These are phyloP conservation scores for Trachymyrmex septentrionalis DNA, from an alignment of 1,140 invertebrate genomes.

Conservation along the genomic window DNA sequence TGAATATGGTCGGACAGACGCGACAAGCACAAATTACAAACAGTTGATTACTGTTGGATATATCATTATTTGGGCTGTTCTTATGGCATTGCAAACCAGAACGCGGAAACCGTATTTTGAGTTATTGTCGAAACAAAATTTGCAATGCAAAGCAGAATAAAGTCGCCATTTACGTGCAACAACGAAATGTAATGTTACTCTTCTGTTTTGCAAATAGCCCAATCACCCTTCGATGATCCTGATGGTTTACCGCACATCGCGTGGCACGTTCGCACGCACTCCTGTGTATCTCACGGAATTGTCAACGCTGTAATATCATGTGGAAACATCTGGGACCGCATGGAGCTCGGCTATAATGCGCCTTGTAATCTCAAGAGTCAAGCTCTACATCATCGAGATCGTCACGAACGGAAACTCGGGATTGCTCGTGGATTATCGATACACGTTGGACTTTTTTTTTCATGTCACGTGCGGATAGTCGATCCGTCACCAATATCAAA, in stretches of 20 bases:
- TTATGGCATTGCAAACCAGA: constrained; percentile 18
- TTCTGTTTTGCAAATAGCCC: constrained; percentile 20
- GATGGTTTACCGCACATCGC: constrained; percentile 16
- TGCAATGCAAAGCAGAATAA: constrained; percentile 39
- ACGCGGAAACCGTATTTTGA: constrained; percentile 36
- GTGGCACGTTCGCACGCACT: constrained; percentile 13
- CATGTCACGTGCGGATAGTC: constrained; percentile 29
- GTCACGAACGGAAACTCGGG: constrained; percentile 26
- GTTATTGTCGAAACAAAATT: constrained; percentile 43
- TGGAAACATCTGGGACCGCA: constrained; percentile 39
- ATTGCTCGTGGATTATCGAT: constrained; percentile 37
- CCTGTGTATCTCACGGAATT: constrained; percentile 31
- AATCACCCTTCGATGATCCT: constrained; percentile 16
- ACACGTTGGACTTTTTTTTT: background rate
- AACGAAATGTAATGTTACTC: constrained; percentile 43
- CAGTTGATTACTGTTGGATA: constrained; percentile 33
- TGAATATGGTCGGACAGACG: background rate
- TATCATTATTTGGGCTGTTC: constrained; percentile 2
- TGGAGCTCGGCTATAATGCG: constrained; percentile 16
- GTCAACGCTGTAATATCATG: constrained; percentile 38
- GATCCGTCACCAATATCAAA: constrained; percentile 51
- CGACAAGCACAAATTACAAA: constrained; percentile 48
- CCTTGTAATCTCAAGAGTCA: constrained; percentile 45
- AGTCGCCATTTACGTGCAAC: constrained; percentile 33
- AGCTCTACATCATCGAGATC: constrained; percentile 41